A percentile compares a stretch with the other conserved stretches of the same genome.
phyloP scores from a whole-genome alignment of 2,797 vertebrate genomes.

The Paramormyrops hopkinsi region DNA sequence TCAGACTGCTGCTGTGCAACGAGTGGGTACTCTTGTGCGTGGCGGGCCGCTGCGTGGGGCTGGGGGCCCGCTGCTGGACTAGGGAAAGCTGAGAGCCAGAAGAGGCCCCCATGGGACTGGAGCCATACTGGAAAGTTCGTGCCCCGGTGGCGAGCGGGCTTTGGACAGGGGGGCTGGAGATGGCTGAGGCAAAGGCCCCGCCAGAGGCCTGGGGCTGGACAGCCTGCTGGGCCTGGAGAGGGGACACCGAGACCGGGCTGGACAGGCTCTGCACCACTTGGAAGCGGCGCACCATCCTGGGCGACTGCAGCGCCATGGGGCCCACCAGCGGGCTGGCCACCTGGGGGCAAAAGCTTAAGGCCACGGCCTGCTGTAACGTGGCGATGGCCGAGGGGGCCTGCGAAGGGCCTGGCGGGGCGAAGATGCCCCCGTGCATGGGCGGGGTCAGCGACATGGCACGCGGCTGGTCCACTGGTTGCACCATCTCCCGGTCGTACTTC shows the following conservation, averaged over 20 bases:
- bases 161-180: conserved; percentile 62
- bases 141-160: conserved; percentile 60
- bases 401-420: conserved; percentile 62
- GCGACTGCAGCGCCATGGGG: conserved; percentile 71
- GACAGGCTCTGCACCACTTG: conserved; percentile 71
- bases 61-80: conserved; percentile 67
- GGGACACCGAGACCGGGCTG: conserved; percentile 66
- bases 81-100: conserved; percentile 81
- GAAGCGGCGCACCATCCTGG: conserved; percentile 75
- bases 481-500: conserved; percentile 97
- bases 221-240: conserved; percentile 61
- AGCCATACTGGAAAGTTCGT: conserved; percentile 66
- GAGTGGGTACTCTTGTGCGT: conserved; percentile 71
- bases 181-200: conserved; percentile 52
- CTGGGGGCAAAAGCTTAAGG: conserved; percentile 92
- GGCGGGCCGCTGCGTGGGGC: conserved; percentile 70
- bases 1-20: conserved; percentile 68
- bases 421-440: conserved; percentile 58
- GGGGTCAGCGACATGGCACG: conserved; percentile 57
- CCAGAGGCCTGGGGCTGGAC: conserved; percentile 52
- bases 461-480: conserved; percentile 76
- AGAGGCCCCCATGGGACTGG: conserved; percentile 51
- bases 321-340: conserved; percentile 74
- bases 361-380: conserved; percentile 89
- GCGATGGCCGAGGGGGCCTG: conserved; percentile 83